Evolutionary conservation across 2,888 invertebrate species (phyloP).

Genomic region (Amorpha juglandis): DNA sequence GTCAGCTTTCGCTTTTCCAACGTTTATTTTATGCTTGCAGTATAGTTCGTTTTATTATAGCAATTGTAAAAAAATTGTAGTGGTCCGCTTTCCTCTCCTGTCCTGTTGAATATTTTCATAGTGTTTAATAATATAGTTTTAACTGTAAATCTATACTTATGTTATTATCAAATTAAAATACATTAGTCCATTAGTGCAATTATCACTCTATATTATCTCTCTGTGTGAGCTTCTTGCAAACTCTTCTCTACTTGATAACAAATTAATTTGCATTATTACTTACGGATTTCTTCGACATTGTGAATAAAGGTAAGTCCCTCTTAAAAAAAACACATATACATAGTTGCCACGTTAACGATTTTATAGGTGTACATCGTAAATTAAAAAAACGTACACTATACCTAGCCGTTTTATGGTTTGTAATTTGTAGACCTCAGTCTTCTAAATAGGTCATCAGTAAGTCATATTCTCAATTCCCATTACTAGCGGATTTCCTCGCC

Average conservation of each 20-base stretch:
- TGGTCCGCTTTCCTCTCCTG: no score
- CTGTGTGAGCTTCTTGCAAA: not conserved
- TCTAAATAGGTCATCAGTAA: conserved; percentile 2
- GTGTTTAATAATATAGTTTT: not conserved
- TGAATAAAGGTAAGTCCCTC: not conserved
- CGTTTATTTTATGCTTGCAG: not conserved
- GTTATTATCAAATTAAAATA: not conserved
- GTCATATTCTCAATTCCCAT: conserved; percentile 1
- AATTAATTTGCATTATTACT: conserved; percentile 4
- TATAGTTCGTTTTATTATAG: not conserved
- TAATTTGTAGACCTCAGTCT: no score
- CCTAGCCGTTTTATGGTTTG: no score
- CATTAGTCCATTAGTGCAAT: conserved; percentile 1
- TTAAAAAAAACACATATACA: no score
- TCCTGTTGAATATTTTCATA: not conserved
- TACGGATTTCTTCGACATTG: not conserved
- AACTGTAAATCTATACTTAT: not conserved
- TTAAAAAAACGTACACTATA: no score
- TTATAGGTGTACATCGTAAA: no score
- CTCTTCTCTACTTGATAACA: not conserved
- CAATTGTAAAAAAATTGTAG: not conserved
- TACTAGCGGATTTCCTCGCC: not conserved
- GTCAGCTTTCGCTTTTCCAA: conserved; percentile 4
- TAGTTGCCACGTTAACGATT: no score
- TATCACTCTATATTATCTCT: not conserved